Base-by-base conservation (phyloP, 1,140 invertebrate species). In the Neodiprion pinetum region DNA sequence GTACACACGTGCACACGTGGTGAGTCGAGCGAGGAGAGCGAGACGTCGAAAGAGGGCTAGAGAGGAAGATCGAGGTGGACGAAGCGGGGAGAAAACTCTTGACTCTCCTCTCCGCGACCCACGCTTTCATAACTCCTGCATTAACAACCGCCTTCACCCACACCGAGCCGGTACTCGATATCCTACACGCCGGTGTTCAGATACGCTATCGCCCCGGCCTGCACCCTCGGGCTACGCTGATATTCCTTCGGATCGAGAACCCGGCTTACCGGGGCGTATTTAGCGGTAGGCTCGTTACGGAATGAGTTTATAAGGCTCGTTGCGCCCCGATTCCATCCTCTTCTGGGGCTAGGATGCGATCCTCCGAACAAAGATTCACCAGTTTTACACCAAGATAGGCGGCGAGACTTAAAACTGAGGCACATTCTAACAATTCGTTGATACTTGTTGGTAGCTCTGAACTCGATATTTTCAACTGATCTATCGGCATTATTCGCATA, bases 61-160 rank as follows among this genome's bases (percentile, higher is more conserved):
- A 40, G 28, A 40, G 28, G 28, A 40, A 40, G 28, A 40, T 40
- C 28, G 28, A 40, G 28, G 28, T 40, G 28, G 28, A 40, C 28
- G 28, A 40, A 40, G 28, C 28, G 28, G 28, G 28, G 28, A 40
- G 28, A 5, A 40, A 40, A 40, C 2, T 5, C 28, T 4, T 4
- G 11, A 61, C 53, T 61, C 53, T 61, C 53, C n/a, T 12, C n/a
- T 12, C 5, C 11, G n/a, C 53, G 53, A 61, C 53, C 53, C 53
- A 61, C 53, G 53, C 53, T 61, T 61, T 61, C 53, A 61, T 61
- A 61, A 61, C 53, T 61, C 53, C 53, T 61, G 53, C 53, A 61
- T 61, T 61, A 61, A 61, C 53, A 61, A 61, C 53, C 53, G 53
- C 53, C 53, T 61, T 61, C 53, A 61, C 53, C 53, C n/a, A 61